Base-by-base conservation (phyloP, 2,888 invertebrate species). In the Tenthredo notha region DNA sequence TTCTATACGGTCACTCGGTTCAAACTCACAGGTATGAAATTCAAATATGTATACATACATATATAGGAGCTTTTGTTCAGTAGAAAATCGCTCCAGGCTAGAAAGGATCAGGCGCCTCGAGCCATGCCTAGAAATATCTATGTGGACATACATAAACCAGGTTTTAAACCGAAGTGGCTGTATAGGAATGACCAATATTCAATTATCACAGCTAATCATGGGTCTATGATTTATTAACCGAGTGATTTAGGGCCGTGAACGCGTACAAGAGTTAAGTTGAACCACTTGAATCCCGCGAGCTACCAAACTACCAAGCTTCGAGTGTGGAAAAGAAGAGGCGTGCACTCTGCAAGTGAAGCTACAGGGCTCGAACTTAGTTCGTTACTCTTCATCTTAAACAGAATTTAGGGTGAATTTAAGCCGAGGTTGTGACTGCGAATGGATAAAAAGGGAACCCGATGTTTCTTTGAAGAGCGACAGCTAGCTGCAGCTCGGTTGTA, bases 321-420 rank as follows among this genome's bases (percentile, higher is more conserved):
- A 74, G 43, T 47, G 43, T 25, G 12, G 47, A n/a, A 7, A 54
- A 47, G 12, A 74, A 50, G 77, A 50, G 77, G 50, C 50, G 50
- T 10, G 12, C n/a, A n/a, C 25, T 12, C 61, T 33, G 29, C 18
- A 7, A 50, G 50, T 29, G 18, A 15, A 15, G 18, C 25, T 29
- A 7, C 1, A 67, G 77, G 70, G 15, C 9, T 70, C 25, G 25
- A 37, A 37, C 70, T 37, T 40, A 40, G 29, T 67, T 12, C 21
- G 61, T 61, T 25, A 61, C 29, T 67, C 47, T 83, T 83, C 50
- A 83, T 83, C 83, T 65, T 47, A 12, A 67, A 83, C 18, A 29
- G 47, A 43, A 67, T 83, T 37, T 43, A 67, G 83, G 47, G 67
- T 67, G 47, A 67, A 83, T 83, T 83, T 67, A 83, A 83, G 67